Evolutionary conservation across 2,797 vertebrate species (phyloP).

Genomic region (Siniperca scherzeri): DNA sequence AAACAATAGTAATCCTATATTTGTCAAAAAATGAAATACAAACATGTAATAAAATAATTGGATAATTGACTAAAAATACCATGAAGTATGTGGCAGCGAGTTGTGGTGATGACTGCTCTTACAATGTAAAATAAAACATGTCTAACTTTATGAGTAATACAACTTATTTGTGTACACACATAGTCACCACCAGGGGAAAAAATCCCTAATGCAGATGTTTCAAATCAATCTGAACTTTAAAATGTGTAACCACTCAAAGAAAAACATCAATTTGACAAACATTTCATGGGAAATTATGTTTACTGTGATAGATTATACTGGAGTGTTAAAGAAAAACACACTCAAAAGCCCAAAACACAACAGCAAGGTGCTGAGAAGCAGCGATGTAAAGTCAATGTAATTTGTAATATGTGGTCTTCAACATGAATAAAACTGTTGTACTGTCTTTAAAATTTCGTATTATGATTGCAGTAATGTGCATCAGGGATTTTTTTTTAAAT

Average conservation of each 20-base stretch:
- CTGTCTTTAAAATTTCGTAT: background rate
- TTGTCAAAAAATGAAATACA: background rate
- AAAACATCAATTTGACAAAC: background rate
- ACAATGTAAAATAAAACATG: background rate
- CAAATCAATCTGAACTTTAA: background rate
- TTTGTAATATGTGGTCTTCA: background rate
- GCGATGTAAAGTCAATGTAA: background rate
- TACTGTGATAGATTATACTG: background rate
- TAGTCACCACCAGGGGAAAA: background rate
- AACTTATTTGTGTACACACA: background rate
- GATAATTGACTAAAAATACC: background rate
- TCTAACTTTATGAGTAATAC: background rate
- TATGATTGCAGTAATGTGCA: background rate
- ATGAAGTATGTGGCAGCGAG: background rate
- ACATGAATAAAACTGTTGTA: background rate
- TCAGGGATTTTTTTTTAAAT: background rate
- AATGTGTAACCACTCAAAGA: background rate
- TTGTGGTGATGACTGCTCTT: background rate
- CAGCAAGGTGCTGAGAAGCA: background rate
- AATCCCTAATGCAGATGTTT: background rate
- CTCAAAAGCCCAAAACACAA: background rate
- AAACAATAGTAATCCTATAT: background rate
- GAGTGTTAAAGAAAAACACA: background rate
- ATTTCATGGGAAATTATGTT: background rate
- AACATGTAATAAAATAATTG: constrained; percentile 7